Base-by-base conservation (phyloP, 2,888 invertebrate species). In the Pomacea canaliculata region DNA sequence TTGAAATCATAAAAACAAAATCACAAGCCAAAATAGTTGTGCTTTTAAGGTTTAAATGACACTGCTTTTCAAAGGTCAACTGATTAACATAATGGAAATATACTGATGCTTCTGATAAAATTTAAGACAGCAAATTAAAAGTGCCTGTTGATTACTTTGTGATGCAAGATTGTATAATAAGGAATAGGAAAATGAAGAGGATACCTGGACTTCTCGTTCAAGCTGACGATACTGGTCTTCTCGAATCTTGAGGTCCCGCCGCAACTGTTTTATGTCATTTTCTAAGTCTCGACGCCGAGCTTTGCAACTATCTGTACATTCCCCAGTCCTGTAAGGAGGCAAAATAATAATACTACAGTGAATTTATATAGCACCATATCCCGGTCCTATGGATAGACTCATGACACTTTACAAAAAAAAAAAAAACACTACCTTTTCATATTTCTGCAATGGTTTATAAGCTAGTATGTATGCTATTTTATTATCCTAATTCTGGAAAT, bases 241-340 rank as follows among this genome's bases (percentile, higher is more conserved):
- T 80, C 93, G 92, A 63, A 92, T 85, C 88, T 94, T 94, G 68
- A 94, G 89, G 82, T 94, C 93, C 81, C 93, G 92, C 67, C 94
- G 92, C 82, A 94, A 88, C 85, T 92, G 93, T 87, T 94, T 94
- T 51, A 94, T 91, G 87, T 95, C 94, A 90, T 93, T 88, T 86
- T 94, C 95, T 79, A 94, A 89, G 88, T 94, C 92, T 89, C 94
- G 89, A 66, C 93, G 90, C 81, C 94, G 90, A 81, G 91, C 85
- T 89, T 94, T 93, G 88, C 95, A 95, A 70, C 92, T 92, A 74
- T 94, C 94, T 83, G 94, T 93, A 89, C 95, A 95, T 85, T 94
- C 94, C 7, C 77, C 76, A 65, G 79, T 84, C 78, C 51, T 77
- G 3, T 56, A 37, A 19, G 63, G 12, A 18, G n/a, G 63, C 18